Evolutionary conservation across 2,888 invertebrate species (phyloP).

Genomic region (Silvanus unidentatus): DNA sequence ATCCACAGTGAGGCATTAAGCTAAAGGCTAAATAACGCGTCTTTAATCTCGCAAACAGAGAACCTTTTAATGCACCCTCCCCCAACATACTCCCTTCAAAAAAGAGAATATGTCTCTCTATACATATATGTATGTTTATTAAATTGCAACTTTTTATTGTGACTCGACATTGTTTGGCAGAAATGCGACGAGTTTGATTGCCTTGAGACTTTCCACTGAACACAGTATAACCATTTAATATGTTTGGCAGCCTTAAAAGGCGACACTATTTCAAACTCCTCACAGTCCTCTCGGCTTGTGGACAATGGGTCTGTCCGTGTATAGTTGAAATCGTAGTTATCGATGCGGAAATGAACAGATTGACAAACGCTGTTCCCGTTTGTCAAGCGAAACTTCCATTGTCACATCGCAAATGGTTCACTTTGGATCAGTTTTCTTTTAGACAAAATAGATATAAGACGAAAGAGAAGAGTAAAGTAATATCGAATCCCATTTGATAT

Average conservation of each 20-base stretch:
- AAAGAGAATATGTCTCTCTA: too few relatives aligned
- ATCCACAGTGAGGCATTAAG: conserved; percentile 41
- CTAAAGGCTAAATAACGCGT: conserved; percentile 45
- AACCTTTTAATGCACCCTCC: too few relatives aligned
- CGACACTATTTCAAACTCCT: too few relatives aligned
- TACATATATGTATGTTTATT: too few relatives aligned
- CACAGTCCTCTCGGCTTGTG: background rate
- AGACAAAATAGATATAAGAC: too few relatives aligned
- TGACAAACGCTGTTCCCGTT: conserved; percentile 42
- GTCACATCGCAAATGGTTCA: conserved; percentile 37
- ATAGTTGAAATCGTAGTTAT: conserved; percentile 31
- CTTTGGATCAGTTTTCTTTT: conserved; percentile 25
- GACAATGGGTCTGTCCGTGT: conserved; percentile 8
- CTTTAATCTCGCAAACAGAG: conserved; percentile 42
- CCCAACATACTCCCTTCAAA: too few relatives aligned
- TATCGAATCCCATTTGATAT: conserved; percentile 18
- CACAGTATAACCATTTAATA: too few relatives aligned
- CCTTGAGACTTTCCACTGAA: too few relatives aligned
- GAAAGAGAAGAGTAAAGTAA: conserved; percentile 9
- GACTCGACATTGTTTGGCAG: too few relatives aligned
- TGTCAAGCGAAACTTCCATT: conserved; percentile 38
- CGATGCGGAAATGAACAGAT: conserved; percentile 41
- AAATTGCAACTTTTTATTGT: too few relatives aligned
- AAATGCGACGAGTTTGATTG: too few relatives aligned
- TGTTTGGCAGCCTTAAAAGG: conserved; percentile 9